Base-by-base conservation (phyloP, 1,140 invertebrate genomes). In the Drosophila parabipectinata region DNA sequence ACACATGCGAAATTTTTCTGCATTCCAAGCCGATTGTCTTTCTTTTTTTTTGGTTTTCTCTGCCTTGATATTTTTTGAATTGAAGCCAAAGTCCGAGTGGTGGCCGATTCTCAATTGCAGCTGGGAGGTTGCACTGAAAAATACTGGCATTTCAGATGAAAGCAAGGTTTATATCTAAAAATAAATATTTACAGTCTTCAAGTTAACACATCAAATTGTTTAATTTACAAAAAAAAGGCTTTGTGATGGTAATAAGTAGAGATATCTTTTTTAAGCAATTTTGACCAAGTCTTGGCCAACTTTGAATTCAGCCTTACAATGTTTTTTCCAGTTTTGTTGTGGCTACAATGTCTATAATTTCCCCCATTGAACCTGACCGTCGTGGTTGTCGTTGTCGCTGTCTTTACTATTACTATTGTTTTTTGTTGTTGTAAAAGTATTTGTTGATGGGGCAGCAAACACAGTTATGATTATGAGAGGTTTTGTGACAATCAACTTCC, bases 331-430 rank as follows among this genome's bases (percentile, higher is more conserved):
- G 60, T 39, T 45, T 66, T 44, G 9, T 57, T 57, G 51, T 15
- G 47, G 21, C 71, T 58, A 53, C 72, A 57, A 82, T 75, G 82
- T 45, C 71, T 51, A 87, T 82, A 78, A 78, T 82, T 78, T 87
- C 58, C 55, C 84, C 55, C 84, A 82, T 78, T 85, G 82, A 85
- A 85, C 81, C 81, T 85, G 81, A 85, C 81, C 81, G 82, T 85
- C 82, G 72, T 47, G 34, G 24, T 7, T 24, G 60, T 64, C 37
- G 56, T 39, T 39, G 61, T 51, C 30, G 18, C 4, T 12, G 34
- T 37, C 34, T 37, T 47, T 47, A 47, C 44, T 47, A 47, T 47
- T 24, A 47, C 44, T 47, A 47, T 47, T 47, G 44, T 21, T 47
- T 21, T 9, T 44, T 18, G 37, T 47, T 37, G 37, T 58, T 48